phyloP scores from a whole-genome alignment of 2,113 vertebrate species.

The Pristiophorus japonicus region DNA sequence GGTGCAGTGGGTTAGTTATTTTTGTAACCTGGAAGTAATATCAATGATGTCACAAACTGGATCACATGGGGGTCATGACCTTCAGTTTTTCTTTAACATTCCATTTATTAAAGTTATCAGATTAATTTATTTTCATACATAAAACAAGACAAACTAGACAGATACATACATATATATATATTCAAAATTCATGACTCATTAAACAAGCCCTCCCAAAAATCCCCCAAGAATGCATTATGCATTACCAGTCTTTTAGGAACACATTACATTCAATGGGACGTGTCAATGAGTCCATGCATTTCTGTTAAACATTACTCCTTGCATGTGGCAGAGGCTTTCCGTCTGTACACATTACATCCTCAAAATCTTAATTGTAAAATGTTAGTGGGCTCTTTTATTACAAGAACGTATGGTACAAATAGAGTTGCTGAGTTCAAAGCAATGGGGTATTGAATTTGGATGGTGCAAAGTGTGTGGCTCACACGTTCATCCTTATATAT shows the following conservation, averaged over 20 bases:
- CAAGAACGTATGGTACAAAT: background rate
- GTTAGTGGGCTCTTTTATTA: background rate
- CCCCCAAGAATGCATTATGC: constrained; percentile 27
- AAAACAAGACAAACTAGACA: constrained; percentile 15
- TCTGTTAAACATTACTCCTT: constrained; percentile 29
- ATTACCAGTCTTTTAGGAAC: constrained; percentile 26
- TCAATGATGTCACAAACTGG: constrained; percentile 2
- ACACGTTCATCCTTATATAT: background rate
- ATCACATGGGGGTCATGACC: background rate
- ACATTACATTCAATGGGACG: constrained; percentile 29
- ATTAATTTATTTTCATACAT: constrained; percentile 30
- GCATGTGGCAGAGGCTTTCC: background rate
- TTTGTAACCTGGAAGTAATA: constrained; percentile 22
- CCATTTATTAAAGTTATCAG: background rate
- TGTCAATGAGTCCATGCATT: constrained; percentile 31
- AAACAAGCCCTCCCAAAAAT: constrained; percentile 18
- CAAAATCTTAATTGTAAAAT: constrained; percentile 16
- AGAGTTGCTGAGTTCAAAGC: background rate
- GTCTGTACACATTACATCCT: background rate
- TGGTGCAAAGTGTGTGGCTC: background rate
- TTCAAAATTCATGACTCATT: constrained; percentile 34
- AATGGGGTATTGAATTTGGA: constrained; percentile 19
- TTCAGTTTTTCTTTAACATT: constrained; percentile 26
- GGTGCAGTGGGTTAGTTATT: background rate
- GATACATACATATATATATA: constrained; percentile 25